phyloP scores from a whole-genome alignment of 2,888 invertebrate species.

The Agrochola lychnidis region DNA sequence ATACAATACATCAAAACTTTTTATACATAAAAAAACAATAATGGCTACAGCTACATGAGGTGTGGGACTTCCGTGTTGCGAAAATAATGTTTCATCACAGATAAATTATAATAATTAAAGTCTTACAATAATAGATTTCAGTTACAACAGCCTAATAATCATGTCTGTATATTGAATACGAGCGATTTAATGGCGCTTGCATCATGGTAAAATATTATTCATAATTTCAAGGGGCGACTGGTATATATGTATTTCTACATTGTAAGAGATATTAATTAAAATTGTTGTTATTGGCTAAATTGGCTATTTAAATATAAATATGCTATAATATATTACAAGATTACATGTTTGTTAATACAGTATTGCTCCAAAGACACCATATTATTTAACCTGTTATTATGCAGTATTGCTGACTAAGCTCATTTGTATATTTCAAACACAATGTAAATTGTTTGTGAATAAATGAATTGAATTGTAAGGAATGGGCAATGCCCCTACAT shows the following conservation, averaged over 20 bases:
- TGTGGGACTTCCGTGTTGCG: constrained; percentile 67
- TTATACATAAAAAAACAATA: constrained; percentile 73
- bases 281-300: constrained; percentile 44
- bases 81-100: constrained; percentile 77
- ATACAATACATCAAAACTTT: constrained; percentile 72
- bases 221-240: constrained; percentile 59
- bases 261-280: constrained; percentile 40
- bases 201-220: constrained; percentile 49
- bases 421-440: no score
- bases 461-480: no score
- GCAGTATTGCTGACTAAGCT: constrained; percentile 39
- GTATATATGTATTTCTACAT: constrained; percentile 23
- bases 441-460: no score
- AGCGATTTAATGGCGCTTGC: constrained; percentile 46
- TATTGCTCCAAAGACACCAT: constrained; percentile 46
- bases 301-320: constrained; percentile 50
- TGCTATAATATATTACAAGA: constrained; percentile 42
- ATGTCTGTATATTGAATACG: constrained; percentile 40
- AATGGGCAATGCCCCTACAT: constrained; percentile 13
- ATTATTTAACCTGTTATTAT: constrained; percentile 29
- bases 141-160: constrained; percentile 61
- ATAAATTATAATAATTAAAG: constrained; percentile 71
- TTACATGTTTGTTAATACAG: constrained; percentile 34
- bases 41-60: constrained; percentile 71
- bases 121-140: constrained; percentile 64